phyloP scores from a whole-genome alignment of 2,797 vertebrate genomes.

The Galagoides demidoff region DNA sequence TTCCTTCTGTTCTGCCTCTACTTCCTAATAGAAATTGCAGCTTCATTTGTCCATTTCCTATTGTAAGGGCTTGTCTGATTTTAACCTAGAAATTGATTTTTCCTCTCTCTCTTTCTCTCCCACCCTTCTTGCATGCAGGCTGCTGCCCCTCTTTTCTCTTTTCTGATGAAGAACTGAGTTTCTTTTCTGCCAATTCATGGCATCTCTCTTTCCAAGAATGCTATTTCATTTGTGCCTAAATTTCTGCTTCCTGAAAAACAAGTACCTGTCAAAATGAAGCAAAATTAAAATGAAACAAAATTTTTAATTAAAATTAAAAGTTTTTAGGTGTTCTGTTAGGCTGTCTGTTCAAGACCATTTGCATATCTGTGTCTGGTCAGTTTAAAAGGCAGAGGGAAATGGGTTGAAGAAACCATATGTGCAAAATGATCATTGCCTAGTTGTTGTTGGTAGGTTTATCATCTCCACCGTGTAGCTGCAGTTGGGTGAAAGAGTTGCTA shows the following conservation, averaged over 20 bases:
- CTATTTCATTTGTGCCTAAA: conserved; percentile 46
- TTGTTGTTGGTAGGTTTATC: conserved; percentile 5
- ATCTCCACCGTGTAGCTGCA: conserved; percentile 2
- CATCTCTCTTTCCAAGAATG: conserved; percentile 50
- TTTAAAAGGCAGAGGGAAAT: conserved; percentile 64
- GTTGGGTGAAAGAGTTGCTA: conserved; percentile 57
- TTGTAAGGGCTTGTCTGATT: conserved; percentile 68
- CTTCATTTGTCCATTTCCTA: conserved; percentile 52
- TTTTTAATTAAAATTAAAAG: conserved; percentile 20
- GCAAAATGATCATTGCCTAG: conserved; percentile 61
- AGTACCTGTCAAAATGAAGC: conserved; percentile 58
- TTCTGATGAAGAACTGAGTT: not conserved
- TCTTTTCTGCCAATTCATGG: conserved; percentile 34
- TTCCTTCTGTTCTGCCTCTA: not conserved
- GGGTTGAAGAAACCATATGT: not conserved
- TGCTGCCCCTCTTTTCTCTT: not conserved
- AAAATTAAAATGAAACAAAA: conserved; percentile 68
- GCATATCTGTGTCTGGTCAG: not conserved
- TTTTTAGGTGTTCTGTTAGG: conserved; percentile 53
- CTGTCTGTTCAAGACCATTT: conserved; percentile 6
- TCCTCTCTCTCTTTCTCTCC: not conserved
- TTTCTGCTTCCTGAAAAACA: conserved; percentile 51
- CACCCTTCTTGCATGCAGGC: too few species aligned
- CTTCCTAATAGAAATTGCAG: conserved; percentile 55
- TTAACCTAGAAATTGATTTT: conserved; percentile 60